A percentile compares a stretch with the other conserved stretches of the same genome.
phyloP scores from a whole-genome alignment of 1,140 invertebrate genomes.

The Potamilus streckersoni region DNA sequence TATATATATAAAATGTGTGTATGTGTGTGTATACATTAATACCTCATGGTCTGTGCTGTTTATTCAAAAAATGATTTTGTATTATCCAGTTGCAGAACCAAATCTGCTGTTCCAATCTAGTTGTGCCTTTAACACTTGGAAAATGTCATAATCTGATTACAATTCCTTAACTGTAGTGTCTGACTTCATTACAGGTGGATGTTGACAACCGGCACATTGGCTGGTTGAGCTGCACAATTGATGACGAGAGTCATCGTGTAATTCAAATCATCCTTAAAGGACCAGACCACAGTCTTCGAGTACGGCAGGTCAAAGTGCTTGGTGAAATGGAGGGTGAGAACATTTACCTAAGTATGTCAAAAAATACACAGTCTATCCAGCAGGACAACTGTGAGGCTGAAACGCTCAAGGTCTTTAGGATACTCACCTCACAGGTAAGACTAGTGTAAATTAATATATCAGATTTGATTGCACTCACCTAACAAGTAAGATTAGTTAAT shows the following conservation, averaged over 20 bases:
- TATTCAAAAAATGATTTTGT: too few relatives aligned
- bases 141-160: background rate
- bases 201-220: constrained; percentile 76
- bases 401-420: constrained; percentile 92
- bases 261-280: constrained; percentile 88
- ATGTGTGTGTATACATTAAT: too few relatives aligned
- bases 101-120: too few relatives aligned
- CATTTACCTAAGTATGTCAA: constrained; percentile 48
- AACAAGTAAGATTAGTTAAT: constrained; percentile 75
- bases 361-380: constrained; percentile 62
- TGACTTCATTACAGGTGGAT: constrained; percentile 76
- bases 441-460: background rate
- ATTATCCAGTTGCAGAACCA: too few relatives aligned
- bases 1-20: too few relatives aligned
- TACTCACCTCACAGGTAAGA: constrained; percentile 88
- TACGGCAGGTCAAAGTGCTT: constrained; percentile 82
- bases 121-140: too few relatives aligned
- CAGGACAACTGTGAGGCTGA: constrained; percentile 88
- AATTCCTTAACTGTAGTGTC: constrained; percentile 11
- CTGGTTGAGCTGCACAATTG: constrained; percentile 81
- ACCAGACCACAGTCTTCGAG: constrained; percentile 87
- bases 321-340: constrained; percentile 58
- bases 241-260: constrained; percentile 71
- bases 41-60: too few relatives aligned
- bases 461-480: constrained; percentile 77